These are phyloP conservation scores for Carcina quercana DNA, from an alignment of 2,888 invertebrate species.

Conservation along the genomic window DNA sequence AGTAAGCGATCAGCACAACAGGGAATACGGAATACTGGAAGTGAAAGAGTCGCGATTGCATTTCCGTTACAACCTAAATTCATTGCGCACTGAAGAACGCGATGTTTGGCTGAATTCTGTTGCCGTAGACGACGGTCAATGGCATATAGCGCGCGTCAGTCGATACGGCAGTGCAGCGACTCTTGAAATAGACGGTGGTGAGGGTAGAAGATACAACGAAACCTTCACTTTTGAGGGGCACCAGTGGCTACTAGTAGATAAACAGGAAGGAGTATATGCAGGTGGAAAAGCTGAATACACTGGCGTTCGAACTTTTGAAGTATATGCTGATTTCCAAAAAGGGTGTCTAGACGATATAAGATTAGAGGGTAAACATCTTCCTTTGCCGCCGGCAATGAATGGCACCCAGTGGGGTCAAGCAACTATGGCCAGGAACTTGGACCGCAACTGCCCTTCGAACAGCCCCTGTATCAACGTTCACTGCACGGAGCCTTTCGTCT, in stretches of 20 bases:
- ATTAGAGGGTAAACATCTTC: slow-evolving; percentile 95
- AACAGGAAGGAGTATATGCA: slow-evolving; percentile 95
- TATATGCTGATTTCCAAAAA: slow-evolving; percentile 95
- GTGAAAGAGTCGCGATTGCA: slow-evolving; percentile 92
- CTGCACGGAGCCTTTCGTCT: slow-evolving; percentile 94
- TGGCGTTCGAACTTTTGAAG: slow-evolving; percentile 94
- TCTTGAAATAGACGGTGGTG: slow-evolving; percentile 94
- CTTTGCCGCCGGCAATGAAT: slow-evolving; percentile 95
- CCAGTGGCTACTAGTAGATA: slow-evolving; percentile 93
- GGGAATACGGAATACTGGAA: slow-evolving; percentile 94
- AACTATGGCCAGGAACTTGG: slow-evolving; percentile 93
- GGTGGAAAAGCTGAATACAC: slow-evolving; percentile 97
- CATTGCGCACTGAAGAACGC: slow-evolving; percentile 90
- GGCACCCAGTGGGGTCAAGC: slow-evolving; percentile 97
- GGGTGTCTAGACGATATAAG: slow-evolving; percentile 84
- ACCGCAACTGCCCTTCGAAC: slow-evolving; percentile 94
- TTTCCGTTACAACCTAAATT: slow-evolving; percentile 95
- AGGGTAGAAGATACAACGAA: slow-evolving; percentile 94
- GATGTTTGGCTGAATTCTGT: slow-evolving; percentile 93
- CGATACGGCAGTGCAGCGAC: slow-evolving; percentile 95
- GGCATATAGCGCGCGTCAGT: slow-evolving; percentile 95
- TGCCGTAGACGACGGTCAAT: slow-evolving; percentile 95
- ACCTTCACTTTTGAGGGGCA: slow-evolving; percentile 93
- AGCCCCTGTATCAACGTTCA: slow-evolving; percentile 96
- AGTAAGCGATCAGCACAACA: slow-evolving; percentile 94